Conservation (phyloP, 2,888 invertebrate genomes). For the Meliscaeva auricollis region DNA sequence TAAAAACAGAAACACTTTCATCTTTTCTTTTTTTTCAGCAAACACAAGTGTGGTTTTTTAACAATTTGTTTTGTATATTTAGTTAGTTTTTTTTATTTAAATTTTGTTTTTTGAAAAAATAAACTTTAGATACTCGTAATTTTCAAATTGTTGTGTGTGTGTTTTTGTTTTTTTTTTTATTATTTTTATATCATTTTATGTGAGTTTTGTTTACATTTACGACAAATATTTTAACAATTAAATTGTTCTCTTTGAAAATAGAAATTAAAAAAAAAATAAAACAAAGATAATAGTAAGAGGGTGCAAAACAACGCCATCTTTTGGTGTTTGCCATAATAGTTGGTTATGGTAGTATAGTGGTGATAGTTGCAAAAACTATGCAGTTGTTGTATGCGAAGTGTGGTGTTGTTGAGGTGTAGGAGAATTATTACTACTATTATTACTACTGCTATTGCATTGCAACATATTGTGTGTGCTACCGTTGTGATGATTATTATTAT, state of each 20-base stretch:
- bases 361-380: slow-evolving; percentile 80
- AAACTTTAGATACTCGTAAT: slow-evolving; percentile 61
- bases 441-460: slow-evolving; percentile 83
- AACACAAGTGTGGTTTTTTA: slow-evolving; percentile 63
- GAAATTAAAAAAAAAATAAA: slow-evolving; percentile 78
- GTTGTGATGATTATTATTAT: slow-evolving; percentile 79
- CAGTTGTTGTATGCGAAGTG: slow-evolving; percentile 81
- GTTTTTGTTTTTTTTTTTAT: slow-evolving; percentile 58
- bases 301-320: slow-evolving; percentile 69
- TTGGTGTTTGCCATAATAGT: slow-evolving; percentile 68
- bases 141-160: slow-evolving; percentile 64
- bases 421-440: slow-evolving; percentile 78
- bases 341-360: slow-evolving; percentile 65
- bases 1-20: slow-evolving; percentile 66
- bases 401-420: slow-evolving; percentile 72
- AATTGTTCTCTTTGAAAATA: slow-evolving; percentile 80
- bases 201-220: slow-evolving; percentile 42
- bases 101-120: slow-evolving; percentile 58
- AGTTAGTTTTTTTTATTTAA: slow-evolving; percentile 33
- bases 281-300: slow-evolving; percentile 50
- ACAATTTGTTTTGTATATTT: slow-evolving; percentile 54
- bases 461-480: slow-evolving; percentile 80
- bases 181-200: slow-evolving; percentile 21
- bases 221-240: slow-evolving; percentile 62
- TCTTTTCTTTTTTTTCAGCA: slow-evolving; percentile 59